Conservation (phyloP, 2,797 vertebrate species). For the Linurgus olivaceus region DNA sequence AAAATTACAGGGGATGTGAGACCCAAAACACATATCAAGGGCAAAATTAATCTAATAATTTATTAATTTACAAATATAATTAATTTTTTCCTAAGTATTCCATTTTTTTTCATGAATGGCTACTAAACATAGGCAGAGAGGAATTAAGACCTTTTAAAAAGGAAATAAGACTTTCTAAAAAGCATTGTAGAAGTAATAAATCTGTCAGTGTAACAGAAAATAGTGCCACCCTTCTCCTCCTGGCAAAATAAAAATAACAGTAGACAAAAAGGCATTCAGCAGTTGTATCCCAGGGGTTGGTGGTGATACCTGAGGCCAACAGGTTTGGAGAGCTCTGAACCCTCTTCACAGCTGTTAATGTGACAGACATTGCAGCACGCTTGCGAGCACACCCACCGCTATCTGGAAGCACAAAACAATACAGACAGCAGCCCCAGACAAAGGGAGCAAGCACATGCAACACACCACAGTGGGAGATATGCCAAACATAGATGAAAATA, state of each 20-base stretch:
- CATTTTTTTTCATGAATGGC: not conserved
- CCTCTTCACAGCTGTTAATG: conserved; percentile 95
- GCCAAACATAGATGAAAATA: not conserved
- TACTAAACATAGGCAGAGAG: not conserved
- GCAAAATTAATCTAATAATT: not conserved
- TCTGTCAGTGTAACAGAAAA: not conserved
- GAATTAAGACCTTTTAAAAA: not conserved
- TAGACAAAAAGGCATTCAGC: conserved; percentile 24
- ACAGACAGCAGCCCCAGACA: conserved; percentile 74
- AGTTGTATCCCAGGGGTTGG: conserved; percentile 34
- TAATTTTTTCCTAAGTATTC: not conserved
- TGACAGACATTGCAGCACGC: conserved; percentile 90
- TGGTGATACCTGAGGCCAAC: conserved; percentile 86
- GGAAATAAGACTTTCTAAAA: not conserved
- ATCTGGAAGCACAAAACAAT: conserved; percentile 91
- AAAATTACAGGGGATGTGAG: not conserved
- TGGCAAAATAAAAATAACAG: not conserved
- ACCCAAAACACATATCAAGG: not conserved
- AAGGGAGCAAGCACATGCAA: conserved; percentile 83
- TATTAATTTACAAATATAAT: not conserved
- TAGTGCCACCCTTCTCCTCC: not conserved
- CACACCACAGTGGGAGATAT: not conserved
- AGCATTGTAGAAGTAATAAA: not conserved
- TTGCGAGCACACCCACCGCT: conserved; percentile 93
- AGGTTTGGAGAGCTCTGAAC: conserved; percentile 98